Evolutionary conservation across 2,888 invertebrate species (phyloP).

Genomic region (Chrysomela aeneicollis): DNA sequence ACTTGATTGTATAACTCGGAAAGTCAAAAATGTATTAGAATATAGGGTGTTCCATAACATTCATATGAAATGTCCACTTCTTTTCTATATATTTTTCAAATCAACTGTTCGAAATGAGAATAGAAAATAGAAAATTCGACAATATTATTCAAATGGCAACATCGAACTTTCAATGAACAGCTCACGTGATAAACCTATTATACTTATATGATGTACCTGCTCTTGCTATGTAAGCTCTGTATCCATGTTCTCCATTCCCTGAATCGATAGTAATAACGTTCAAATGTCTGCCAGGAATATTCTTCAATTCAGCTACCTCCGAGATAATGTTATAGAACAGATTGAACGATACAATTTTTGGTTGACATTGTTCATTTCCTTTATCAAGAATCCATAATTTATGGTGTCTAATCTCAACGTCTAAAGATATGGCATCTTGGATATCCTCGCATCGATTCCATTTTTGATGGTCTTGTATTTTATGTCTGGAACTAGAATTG

Average conservation of each 20-base stretch:
- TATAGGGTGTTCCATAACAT: no score
- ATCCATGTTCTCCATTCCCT: constrained; percentile 41
- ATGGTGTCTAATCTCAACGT: constrained; percentile 56
- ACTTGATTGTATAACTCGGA: no score
- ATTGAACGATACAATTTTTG: constrained; percentile 60
- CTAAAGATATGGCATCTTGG: constrained; percentile 58
- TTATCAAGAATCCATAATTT: constrained; percentile 62
- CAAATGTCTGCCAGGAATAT: constrained; percentile 48
- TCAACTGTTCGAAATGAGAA: no score
- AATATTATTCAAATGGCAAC: no score
- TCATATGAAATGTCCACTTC: neutral
- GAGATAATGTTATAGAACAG: constrained; percentile 51
- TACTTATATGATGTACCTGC: constrained; percentile 37
- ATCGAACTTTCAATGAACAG: no score
- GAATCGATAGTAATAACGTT: constrained; percentile 55
- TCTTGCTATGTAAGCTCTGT: constrained; percentile 58
- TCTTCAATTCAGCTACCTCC: constrained; percentile 42
- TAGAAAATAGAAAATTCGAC: no score
- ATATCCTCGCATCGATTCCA: constrained; percentile 55
- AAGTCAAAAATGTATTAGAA: no score
- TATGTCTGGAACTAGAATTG: constrained; percentile 31
- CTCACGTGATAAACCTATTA: no score
- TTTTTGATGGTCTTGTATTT: constrained; percentile 39
- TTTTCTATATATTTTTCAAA: neutral
- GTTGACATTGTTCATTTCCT: constrained; percentile 55